Conservation (phyloP, 2,797 vertebrate genomes). For the Muscicapa comitata region DNA sequence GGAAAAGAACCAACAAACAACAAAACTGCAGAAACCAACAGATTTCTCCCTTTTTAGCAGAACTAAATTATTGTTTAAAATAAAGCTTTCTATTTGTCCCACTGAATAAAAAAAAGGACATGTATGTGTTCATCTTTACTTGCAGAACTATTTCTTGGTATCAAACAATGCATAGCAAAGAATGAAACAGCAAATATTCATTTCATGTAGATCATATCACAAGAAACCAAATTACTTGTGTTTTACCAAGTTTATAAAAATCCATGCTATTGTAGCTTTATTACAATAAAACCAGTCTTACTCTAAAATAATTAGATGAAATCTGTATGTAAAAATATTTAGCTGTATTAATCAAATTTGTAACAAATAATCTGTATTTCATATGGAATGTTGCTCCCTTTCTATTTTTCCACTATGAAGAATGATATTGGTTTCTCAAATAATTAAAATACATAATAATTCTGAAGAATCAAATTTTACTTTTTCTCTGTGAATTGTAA, state of each 20-base stretch:
- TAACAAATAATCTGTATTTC: constrained; percentile 16
- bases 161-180: not conserved
- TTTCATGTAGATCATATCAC: not conserved
- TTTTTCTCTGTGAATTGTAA: constrained; percentile 14
- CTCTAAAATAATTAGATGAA: not conserved
- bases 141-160: not conserved
- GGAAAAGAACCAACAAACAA: not conserved
- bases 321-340: not conserved
- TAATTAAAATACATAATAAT: constrained; percentile 22
- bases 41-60: not conserved
- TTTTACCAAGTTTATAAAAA: constrained; percentile 10
- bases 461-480: constrained; percentile 13
- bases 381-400: not conserved
- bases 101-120: not conserved
- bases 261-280: not conserved
- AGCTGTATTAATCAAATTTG: not conserved
- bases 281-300: not conserved
- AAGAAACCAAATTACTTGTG: not conserved
- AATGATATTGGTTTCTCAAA: constrained; percentile 22
- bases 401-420: not conserved
- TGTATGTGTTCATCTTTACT: not conserved
- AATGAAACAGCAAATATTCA: not conserved
- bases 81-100: not conserved
- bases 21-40: not conserved
- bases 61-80: not conserved